Percentiles rank a stretch among this genome's conserved stretches.
Conservation (phyloP, 1,140 invertebrate species). For the Apis cerana region DNA sequence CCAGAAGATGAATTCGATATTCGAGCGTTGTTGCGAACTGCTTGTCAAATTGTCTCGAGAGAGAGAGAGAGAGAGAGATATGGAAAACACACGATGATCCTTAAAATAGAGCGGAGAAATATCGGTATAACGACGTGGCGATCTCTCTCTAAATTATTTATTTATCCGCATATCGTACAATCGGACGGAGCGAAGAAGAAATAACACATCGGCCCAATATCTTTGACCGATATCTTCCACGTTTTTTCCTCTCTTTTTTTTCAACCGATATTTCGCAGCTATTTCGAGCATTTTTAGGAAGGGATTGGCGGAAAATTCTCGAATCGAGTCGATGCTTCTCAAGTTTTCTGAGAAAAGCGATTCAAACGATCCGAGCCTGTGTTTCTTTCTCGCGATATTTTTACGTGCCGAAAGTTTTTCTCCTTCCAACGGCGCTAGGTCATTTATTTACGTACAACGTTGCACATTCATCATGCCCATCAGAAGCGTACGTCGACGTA, state of each 20-base stretch:
- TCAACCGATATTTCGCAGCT: background rate
- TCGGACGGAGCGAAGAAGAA: background rate
- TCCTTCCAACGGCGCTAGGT: constrained; percentile 18
- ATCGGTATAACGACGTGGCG: background rate
- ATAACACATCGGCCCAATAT: background rate
- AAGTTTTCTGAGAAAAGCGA: constrained; percentile 7
- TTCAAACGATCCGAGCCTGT: background rate
- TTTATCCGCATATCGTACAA: background rate
- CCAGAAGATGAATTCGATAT: no score
- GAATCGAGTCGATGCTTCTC: background rate
- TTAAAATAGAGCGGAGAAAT: constrained; percentile 6
- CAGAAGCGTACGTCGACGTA: background rate
- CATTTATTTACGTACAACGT: constrained; percentile 43
- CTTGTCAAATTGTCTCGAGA: background rate
- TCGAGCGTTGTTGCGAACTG: background rate
- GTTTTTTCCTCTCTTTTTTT: background rate
- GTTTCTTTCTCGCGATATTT: constrained; percentile 33
- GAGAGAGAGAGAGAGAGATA: background rate
- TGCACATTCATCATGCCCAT: constrained; percentile 11
- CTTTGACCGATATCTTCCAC: background rate
- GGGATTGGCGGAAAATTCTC: background rate
- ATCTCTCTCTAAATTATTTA: constrained; percentile 10
- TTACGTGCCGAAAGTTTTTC: constrained; percentile 36
- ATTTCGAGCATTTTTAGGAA: constrained; percentile 5
- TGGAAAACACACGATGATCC: background rate